phyloP scores from a whole-genome alignment of 2,797 vertebrate species.

The Enteromius mattozi region DNA sequence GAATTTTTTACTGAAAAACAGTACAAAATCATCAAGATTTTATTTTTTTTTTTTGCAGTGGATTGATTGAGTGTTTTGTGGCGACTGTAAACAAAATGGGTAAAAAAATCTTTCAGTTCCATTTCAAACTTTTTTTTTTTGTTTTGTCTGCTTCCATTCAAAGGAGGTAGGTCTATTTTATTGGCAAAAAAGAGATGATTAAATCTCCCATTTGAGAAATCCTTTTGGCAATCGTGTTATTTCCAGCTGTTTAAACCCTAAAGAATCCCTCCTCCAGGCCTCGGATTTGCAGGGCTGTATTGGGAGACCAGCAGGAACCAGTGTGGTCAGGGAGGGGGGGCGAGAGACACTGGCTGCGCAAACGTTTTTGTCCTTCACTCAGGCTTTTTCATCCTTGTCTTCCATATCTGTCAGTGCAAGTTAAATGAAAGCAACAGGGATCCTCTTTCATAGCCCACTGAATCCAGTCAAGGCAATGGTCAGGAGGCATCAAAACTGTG shows the following conservation, averaged over 20 bases:
- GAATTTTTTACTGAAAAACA: slow-evolving; percentile 42
- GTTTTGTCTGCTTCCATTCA: slow-evolving; percentile 60
- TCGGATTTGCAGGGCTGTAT: slow-evolving; percentile 56
- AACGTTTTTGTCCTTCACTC: slow-evolving; percentile 18
- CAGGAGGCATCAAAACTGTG: slow-evolving; percentile 79
- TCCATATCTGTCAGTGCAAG: slow-evolving; percentile 49
- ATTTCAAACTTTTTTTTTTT: slow-evolving; percentile 41
- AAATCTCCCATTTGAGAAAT: slow-evolving; percentile 52
- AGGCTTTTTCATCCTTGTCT: slow-evolving; percentile 18
- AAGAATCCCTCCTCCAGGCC: slow-evolving; percentile 40
- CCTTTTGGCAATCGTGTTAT: slow-evolving; percentile 57
- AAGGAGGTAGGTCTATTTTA: slow-evolving; percentile 77
- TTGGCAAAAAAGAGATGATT: slow-evolving; percentile 69
- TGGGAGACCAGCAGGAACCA: slow-evolving; percentile 54
- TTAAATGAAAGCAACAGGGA: slow-evolving; percentile 46
- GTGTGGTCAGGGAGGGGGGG: slow-evolving; percentile 36
- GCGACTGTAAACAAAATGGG: slow-evolving; percentile 64
- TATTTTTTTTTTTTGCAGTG: slow-evolving; percentile 31
- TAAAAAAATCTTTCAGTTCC: slow-evolving; percentile 50
- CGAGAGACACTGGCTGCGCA: slow-evolving; percentile 51
- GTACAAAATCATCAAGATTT: not conserved
- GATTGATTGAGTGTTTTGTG: slow-evolving; percentile 46
- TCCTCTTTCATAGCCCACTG: slow-evolving; percentile 38
- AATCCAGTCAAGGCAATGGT: slow-evolving; percentile 65
- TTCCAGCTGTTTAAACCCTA: slow-evolving; percentile 38